Evolutionary conservation across 2,888 invertebrate genomes (phyloP).

Genomic region (Lacanobia oleracea): DNA sequence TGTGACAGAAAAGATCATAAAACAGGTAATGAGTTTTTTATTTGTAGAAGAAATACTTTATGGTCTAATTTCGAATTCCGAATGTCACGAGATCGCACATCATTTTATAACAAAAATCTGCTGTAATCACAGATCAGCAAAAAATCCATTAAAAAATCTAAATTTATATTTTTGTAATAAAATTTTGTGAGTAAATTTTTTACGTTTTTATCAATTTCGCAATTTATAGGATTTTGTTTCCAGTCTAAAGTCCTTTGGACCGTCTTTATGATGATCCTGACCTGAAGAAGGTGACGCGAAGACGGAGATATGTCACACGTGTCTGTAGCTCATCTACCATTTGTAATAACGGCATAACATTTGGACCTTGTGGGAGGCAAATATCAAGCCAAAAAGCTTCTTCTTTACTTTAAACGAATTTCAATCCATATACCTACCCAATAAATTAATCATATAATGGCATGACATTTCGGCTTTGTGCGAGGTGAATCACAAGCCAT

Average conservation of each 20-base stretch:
- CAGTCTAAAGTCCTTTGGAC: background rate
- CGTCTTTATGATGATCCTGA: background rate
- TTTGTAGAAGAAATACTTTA: constrained; percentile 19
- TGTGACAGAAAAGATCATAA: background rate
- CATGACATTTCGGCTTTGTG: too few species aligned
- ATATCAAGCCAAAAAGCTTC: background rate
- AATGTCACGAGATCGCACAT: constrained; percentile 9
- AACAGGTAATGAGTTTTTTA: constrained; percentile 1
- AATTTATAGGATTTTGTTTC: background rate
- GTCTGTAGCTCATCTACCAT: background rate
- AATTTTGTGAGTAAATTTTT: constrained; percentile 32
- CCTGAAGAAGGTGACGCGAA: too few species aligned
- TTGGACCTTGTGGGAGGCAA: background rate
- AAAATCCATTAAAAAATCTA: constrained; percentile 27
- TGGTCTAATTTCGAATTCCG: constrained; percentile 12
- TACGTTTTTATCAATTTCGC: background rate
- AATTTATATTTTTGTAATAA: constrained; percentile 39
- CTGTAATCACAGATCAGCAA: constrained; percentile 13
- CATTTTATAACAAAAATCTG: constrained; percentile 39
- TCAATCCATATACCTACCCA: too few species aligned
- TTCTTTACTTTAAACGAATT: too few species aligned
- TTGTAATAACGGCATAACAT: too few species aligned
- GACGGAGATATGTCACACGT: too few species aligned
- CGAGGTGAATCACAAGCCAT: too few species aligned
- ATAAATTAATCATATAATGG: too few species aligned